Percentiles rank a stretch among this genome's conserved stretches.
Evolutionary conservation across 2,888 invertebrate species (phyloP).

Genomic region (Ophion ellenae): DNA sequence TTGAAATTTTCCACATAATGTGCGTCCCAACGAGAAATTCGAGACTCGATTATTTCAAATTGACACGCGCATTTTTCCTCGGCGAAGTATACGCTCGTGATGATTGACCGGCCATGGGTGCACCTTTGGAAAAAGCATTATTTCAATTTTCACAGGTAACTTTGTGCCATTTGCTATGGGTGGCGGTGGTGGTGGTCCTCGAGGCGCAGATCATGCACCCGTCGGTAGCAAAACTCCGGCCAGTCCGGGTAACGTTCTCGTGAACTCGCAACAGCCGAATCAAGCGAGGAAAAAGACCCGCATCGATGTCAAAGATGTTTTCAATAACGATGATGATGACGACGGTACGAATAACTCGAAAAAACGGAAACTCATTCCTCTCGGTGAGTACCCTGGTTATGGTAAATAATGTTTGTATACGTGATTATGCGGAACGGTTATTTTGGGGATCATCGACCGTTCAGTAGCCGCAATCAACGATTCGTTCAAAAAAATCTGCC

Average conservation of each 20-base stretch:
- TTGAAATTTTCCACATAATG: no score
- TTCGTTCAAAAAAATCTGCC: no score
- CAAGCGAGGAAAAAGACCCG: slow-evolving; percentile 87
- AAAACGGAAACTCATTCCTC: slow-evolving; percentile 91
- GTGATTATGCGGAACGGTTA: no score
- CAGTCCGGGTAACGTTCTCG: slow-evolving; percentile 77
- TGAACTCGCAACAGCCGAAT: slow-evolving; percentile 75
- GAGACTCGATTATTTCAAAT: no score
- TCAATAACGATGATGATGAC: slow-evolving; percentile 93
- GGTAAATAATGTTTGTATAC: no score
- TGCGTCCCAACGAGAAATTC: no score
- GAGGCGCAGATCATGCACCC: slow-evolving; percentile 76
- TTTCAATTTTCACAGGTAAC: slow-evolving; percentile 74
- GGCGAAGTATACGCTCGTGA: no score
- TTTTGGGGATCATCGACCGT: no score
- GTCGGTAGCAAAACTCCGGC: slow-evolving; percentile 82
- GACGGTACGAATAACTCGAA: slow-evolving; percentile 86
- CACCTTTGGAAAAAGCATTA: background rate
- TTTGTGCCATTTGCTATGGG: slow-evolving; percentile 83
- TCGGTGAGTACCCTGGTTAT: slow-evolving; percentile 84
- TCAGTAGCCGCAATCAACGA: no score
- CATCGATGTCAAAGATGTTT: slow-evolving; percentile 92
- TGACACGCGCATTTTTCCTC: no score
- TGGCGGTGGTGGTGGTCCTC: slow-evolving; percentile 74
- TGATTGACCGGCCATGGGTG: background rate